Evolutionary conservation across 2,797 vertebrate species (phyloP).

Genomic region (Dallia pectoralis): DNA sequence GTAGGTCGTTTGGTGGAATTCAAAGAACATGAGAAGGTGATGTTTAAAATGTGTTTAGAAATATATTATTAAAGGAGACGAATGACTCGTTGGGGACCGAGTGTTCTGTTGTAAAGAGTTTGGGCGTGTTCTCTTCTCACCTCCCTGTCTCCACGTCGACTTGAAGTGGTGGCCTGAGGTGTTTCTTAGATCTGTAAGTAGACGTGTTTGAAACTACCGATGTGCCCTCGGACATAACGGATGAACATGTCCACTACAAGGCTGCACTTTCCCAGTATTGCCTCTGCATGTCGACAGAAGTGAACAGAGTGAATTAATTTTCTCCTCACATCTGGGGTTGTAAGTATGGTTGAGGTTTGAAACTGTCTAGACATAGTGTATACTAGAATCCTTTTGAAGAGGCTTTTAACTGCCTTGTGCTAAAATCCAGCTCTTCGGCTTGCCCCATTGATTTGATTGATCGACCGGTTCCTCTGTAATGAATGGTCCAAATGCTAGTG

Average conservation of each 20-base stretch:
- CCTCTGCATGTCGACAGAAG: not conserved
- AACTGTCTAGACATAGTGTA: not conserved
- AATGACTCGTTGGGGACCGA: not conserved
- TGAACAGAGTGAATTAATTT: not conserved
- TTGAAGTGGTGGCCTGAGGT: not conserved
- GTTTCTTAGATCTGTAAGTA: not conserved
- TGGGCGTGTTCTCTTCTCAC: too few relatives aligned
- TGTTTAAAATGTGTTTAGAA: not conserved
- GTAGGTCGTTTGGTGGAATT: not conserved
- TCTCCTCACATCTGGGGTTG: not conserved
- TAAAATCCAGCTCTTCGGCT: not conserved
- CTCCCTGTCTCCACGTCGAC: not conserved
- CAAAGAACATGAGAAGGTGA: not conserved
- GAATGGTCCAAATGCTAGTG: not conserved
- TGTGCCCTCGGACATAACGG: not conserved
- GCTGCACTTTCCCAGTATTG: not conserved
- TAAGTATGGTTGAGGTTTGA: not conserved
- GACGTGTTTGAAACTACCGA: not conserved
- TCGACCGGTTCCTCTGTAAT: too few relatives aligned
- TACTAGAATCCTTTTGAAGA: not conserved
- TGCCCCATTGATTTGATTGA: too few relatives aligned
- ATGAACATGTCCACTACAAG: not conserved
- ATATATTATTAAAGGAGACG: not conserved
- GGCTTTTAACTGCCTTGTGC: not conserved
- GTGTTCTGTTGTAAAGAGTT: not conserved